phyloP scores from a whole-genome alignment of 2,888 invertebrate genomes.

The Phymatocera aterrima region DNA sequence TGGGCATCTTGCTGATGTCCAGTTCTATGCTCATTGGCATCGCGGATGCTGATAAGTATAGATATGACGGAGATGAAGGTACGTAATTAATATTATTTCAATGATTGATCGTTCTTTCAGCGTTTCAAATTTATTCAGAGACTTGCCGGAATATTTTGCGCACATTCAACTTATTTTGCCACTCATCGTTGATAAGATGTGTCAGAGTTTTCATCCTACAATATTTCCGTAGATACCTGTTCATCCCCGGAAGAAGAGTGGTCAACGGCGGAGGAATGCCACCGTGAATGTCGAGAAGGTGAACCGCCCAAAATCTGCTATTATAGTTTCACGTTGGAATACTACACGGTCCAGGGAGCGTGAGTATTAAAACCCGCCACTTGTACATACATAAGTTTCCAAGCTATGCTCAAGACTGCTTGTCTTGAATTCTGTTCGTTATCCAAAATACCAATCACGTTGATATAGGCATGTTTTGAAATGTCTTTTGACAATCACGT shows the following conservation, averaged over 20 bases:
- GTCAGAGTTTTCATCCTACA: neutral
- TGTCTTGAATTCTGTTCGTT: neutral
- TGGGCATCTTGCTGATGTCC: neutral
- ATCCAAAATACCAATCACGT: neutral
- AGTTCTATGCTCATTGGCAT: neutral
- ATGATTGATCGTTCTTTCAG: neutral
- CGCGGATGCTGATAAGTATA: neutral
- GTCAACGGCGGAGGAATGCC: constrained; percentile 91
- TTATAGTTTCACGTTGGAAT: constrained; percentile 92
- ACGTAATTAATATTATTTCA: neutral
- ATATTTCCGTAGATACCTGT: constrained; percentile 64
- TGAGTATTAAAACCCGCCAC: constrained; percentile 77
- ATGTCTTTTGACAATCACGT: constrained; percentile 50
- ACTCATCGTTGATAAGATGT: neutral
- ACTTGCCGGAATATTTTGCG: neutral
- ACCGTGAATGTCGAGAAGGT: constrained; percentile 89
- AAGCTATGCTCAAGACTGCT: neutral
- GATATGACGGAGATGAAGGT: neutral
- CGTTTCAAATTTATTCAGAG: neutral
- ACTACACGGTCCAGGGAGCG: constrained; percentile 93
- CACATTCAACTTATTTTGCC: neutral
- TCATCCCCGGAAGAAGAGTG: no score
- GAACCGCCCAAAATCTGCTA: constrained; percentile 92
- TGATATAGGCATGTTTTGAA: neutral
- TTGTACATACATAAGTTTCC: neutral